phyloP scores from a whole-genome alignment of 2,113 vertebrate genomes.

The Elephantulus edwardii region DNA sequence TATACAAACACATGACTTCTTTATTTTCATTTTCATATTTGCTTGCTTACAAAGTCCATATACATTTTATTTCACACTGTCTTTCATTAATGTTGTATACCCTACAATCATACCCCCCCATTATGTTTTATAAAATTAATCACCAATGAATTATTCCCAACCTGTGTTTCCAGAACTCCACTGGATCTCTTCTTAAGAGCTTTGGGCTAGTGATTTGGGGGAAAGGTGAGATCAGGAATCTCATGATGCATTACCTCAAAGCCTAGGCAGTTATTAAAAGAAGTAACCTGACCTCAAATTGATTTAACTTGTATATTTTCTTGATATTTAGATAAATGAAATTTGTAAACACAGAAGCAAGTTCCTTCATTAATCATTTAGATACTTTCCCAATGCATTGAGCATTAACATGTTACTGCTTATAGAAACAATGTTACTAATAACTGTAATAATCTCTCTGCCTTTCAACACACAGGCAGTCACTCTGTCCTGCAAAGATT shows the following conservation, averaged over 20 bases:
- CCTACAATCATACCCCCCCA: too few species aligned
- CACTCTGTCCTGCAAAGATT: not conserved
- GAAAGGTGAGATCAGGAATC: not conserved
- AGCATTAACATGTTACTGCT: not conserved
- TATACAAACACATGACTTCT: not conserved
- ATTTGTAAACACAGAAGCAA: not conserved
- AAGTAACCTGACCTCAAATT: not conserved
- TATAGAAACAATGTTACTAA: not conserved
- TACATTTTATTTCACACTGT: too few species aligned
- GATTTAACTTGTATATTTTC: not conserved
- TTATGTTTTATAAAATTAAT: too few species aligned
- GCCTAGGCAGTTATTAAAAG: not conserved
- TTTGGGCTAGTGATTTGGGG: not conserved
- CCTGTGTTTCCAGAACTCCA: too few species aligned
- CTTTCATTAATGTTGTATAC: too few species aligned
- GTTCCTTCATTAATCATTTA: slow-evolving; percentile 1
- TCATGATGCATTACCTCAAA: not conserved
- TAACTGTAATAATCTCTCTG: not conserved
- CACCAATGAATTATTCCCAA: too few species aligned
- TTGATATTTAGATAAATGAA: not conserved
- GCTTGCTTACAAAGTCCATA: too few species aligned
- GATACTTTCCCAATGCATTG: not conserved
- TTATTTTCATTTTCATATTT: too few species aligned
- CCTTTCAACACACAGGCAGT: not conserved
- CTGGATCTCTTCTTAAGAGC: not conserved